A percentile compares a stretch with the other conserved stretches of the same genome.
Conservation (phyloP, 1,140 invertebrate genomes). For the Drosophila kanapiae region DNA sequence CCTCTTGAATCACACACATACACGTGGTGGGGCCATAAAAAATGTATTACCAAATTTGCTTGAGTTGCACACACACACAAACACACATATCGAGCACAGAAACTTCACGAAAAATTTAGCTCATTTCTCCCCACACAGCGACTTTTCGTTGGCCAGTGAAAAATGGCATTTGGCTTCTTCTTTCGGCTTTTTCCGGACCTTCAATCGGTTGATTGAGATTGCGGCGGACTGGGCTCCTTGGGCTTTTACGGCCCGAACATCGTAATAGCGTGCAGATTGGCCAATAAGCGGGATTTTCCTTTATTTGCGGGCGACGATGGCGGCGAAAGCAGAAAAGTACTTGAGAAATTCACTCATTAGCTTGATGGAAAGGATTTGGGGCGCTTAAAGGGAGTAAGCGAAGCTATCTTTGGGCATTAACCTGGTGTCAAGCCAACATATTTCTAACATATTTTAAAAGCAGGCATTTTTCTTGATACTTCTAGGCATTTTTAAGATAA, state of each 20-base stretch:
- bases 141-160: slow-evolving; percentile 23
- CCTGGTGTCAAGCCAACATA: not conserved
- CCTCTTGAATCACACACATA: not conserved
- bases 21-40: slow-evolving; percentile 62
- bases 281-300: slow-evolving; percentile 35
- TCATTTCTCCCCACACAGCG: slow-evolving; percentile 19
- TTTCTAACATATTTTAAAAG: not conserved
- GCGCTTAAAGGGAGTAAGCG: not conserved
- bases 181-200: slow-evolving; percentile 10
- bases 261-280: slow-evolving; percentile 63
- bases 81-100: slow-evolving; percentile 27
- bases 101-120: slow-evolving; percentile 50
- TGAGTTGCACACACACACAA: slow-evolving; percentile 14
- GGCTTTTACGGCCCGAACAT: slow-evolving; percentile 57
- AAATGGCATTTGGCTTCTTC: slow-evolving; percentile 31
- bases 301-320: not conserved
- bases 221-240: slow-evolving; percentile 29
- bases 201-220: slow-evolving; percentile 59
- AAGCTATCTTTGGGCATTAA: not conserved
- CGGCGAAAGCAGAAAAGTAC: not conserved
- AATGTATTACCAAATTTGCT: slow-evolving; percentile 72
- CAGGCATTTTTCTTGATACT: not conserved
- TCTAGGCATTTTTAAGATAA: not conserved
- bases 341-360: slow-evolving; percentile 32
- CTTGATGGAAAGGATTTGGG: slow-evolving; percentile 20